These are phyloP conservation scores for Chionoecetes opilio DNA, from an alignment of 1,140 invertebrate genomes.

Conservation along the genomic window DNA sequence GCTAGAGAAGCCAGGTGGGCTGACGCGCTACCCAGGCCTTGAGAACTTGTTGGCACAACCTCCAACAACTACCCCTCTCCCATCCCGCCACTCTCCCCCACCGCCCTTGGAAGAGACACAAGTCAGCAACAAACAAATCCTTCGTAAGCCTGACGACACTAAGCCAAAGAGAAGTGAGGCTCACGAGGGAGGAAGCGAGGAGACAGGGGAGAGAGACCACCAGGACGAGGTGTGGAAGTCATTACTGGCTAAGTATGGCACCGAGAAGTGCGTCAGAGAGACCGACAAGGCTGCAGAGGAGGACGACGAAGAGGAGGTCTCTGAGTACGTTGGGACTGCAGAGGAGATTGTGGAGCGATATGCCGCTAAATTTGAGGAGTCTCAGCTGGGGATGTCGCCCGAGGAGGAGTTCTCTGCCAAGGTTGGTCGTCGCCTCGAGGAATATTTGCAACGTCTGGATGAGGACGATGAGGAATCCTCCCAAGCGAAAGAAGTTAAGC, in stretches of 20 bases:
- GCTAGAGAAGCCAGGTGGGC: slow-evolving; percentile 53
- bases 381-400: slow-evolving; percentile 4
- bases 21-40: slow-evolving; percentile 72
- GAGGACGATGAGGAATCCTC: slow-evolving; percentile 60
- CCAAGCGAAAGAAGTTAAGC: slow-evolving; percentile 15
- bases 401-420: slow-evolving; percentile 67
- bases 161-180: neutral
- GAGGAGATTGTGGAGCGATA: slow-evolving; percentile 73
- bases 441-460: slow-evolving; percentile 63
- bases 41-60: slow-evolving; percentile 76
- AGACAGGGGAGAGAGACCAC: neutral
- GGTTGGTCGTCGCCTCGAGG: slow-evolving; percentile 66
- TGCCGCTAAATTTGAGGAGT: slow-evolving; percentile 66
- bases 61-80: slow-evolving; percentile 49
- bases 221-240: slow-evolving; percentile 69
- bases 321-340: slow-evolving; percentile 69
- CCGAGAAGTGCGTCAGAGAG: slow-evolving; percentile 46
- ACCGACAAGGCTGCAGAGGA: neutral
- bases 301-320: slow-evolving; percentile 51
- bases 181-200: neutral
- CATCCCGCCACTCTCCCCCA: slow-evolving; percentile 38
- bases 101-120: slow-evolving; percentile 14
- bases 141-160: neutral
- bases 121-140: slow-evolving; percentile 56
- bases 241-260: slow-evolving; percentile 60